Evolutionary conservation across 1,140 invertebrate species (phyloP).

Genomic region (Bilobella aurantiaca): DNA sequence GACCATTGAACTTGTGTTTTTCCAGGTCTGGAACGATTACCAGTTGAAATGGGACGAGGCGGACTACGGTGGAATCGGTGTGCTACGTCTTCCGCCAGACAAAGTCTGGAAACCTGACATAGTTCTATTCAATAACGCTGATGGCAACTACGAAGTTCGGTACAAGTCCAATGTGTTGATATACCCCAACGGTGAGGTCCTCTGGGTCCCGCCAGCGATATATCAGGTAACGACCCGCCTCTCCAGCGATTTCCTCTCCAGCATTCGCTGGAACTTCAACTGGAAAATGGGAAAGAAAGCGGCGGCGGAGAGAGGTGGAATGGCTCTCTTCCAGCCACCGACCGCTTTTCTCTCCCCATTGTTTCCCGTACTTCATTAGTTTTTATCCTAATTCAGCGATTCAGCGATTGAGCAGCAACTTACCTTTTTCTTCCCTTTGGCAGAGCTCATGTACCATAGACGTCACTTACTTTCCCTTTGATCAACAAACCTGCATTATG

Average conservation of each 20-base stretch:
- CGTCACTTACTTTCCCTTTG: conserved; percentile 98
- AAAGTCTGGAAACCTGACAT: conserved; percentile 99
- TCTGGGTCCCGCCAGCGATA: conserved; percentile 98
- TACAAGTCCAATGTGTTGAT: conserved; percentile 97
- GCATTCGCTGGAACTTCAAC: too few relatives aligned
- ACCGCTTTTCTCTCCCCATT: not conserved
- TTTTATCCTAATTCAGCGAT: conserved; percentile 4
- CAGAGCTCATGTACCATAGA: conserved; percentile 98
- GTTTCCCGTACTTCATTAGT: not conserved
- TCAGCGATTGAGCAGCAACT: not conserved
- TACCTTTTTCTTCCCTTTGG: conserved; percentile 25
- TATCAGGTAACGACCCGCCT: conserved; percentile 79
- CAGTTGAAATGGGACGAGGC: conserved; percentile 95
- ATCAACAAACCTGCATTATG: conserved; percentile 95
- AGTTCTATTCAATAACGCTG: conserved; percentile 97
- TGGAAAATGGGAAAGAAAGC: too few relatives aligned
- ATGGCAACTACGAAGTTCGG: conserved; percentile 90
- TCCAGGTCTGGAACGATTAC: conserved; percentile 89
- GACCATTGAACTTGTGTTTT: not conserved
- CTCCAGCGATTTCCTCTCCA: too few relatives aligned
- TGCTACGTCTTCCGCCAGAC: conserved; percentile 87
- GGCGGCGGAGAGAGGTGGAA: not conserved
- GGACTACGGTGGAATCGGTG: conserved; percentile 92
- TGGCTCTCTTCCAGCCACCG: not conserved
- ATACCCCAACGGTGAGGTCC: conserved; percentile 78